Conservation (phyloP, 2,888 invertebrate genomes). For the Drosophila nigritarsus region DNA sequence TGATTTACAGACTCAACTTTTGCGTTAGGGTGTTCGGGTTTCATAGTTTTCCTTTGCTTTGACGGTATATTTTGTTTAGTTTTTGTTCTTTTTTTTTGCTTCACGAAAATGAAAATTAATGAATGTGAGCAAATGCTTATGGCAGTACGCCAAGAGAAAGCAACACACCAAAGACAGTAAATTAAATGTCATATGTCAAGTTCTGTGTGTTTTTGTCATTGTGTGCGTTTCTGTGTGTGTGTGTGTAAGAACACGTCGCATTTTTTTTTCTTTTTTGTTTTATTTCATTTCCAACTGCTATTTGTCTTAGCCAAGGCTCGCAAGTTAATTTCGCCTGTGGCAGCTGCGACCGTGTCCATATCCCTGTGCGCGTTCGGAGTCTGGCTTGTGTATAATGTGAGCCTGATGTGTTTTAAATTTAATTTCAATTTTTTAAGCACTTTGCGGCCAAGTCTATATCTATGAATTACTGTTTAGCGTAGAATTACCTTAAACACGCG, state of each 20-base stretch:
- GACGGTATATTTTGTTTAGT: constrained; percentile 19
- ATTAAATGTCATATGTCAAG: constrained; percentile 82
- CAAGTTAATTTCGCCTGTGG: constrained; percentile 72
- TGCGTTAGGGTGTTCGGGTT: constrained; percentile 11
- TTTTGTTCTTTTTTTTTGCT: constrained; percentile 32
- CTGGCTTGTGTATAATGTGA: constrained; percentile 30
- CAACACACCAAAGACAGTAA: constrained; percentile 75
- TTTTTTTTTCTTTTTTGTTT: constrained; percentile 46
- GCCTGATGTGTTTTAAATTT: constrained; percentile 51
- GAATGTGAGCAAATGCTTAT: constrained; percentile 78
- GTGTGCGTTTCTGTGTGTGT: constrained; percentile 16
- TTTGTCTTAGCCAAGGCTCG: constrained; percentile 70
- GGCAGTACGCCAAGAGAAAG: constrained; percentile 71
- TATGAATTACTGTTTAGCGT: constrained; percentile 15
- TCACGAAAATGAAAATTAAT: constrained; percentile 77
- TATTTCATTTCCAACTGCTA: constrained; percentile 66
- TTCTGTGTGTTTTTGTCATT: constrained; percentile 39
- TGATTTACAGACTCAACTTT: background rate
- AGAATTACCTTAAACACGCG: constrained; percentile 25
- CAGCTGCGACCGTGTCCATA: constrained; percentile 36
- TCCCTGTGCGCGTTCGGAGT: constrained; percentile 17
- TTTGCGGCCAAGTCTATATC: constrained; percentile 18
- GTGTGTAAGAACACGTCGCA: constrained; percentile 14
- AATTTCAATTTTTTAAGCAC: constrained; percentile 48
- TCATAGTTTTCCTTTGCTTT: constrained; percentile 12